These are phyloP conservation scores for Paragorgia papillata DNA, from an alignment of 92 coral and sea anemone species.

Conservation along the genomic window DNA sequence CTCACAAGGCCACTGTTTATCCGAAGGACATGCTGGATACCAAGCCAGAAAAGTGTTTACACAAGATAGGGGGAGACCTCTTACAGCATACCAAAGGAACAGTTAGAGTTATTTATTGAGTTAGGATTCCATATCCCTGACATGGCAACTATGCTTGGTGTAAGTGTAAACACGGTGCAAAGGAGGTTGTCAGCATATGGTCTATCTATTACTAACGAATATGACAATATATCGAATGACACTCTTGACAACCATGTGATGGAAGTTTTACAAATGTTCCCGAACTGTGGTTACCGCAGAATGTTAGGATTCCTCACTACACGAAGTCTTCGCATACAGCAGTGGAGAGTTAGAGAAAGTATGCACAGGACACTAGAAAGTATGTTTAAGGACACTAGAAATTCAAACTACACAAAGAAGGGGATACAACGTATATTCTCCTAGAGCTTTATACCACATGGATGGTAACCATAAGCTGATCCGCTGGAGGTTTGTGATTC, in stretches of 20 bases:
- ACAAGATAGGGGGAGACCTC: conserved; percentile 45
- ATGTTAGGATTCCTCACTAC: conserved; percentile 40
- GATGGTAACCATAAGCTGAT: conserved; percentile 36
- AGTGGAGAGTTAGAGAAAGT: conserved; percentile 29
- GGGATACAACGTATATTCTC: conserved; percentile 24
- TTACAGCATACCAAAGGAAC: conserved; percentile 47
- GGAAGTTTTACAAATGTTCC: conserved; percentile 48
- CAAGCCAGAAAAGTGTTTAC: conserved; percentile 41
- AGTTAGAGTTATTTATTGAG: conserved; percentile 51
- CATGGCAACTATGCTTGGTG: conserved; percentile 50
- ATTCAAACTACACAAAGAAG: conserved; percentile 31
- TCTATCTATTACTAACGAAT: conserved; percentile 34
- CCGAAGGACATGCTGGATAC: no score
- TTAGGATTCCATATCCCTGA: conserved; percentile 47
- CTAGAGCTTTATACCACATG: conserved; percentile 20
- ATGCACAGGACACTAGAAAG: conserved; percentile 16
- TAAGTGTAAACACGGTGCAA: conserved; percentile 36
- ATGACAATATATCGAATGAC: conserved; percentile 38
- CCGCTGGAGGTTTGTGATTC: conserved; percentile 17
- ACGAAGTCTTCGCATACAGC: no score
- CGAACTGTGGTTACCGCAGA: no score
- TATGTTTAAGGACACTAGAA: conserved; percentile 28
- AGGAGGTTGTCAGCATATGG: conserved; percentile 33
- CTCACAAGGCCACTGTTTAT: conserved; percentile 5
- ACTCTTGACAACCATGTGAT: conserved; percentile 37